phyloP scores from a whole-genome alignment of 2,113 vertebrate genomes.

The Callaeas wilsoni region DNA sequence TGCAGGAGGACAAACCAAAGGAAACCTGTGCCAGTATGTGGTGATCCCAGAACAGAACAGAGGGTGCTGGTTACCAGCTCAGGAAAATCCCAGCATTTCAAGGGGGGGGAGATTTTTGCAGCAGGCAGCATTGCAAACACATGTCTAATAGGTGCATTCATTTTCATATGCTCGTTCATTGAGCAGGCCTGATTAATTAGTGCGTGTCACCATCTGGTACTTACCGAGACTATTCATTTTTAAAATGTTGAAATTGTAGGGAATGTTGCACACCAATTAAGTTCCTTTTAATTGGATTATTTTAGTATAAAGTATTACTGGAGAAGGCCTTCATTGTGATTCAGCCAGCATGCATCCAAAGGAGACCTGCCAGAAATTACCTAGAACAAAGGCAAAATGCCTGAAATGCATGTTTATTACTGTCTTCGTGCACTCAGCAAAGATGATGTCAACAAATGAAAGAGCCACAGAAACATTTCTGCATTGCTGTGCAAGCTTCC shows the following conservation, averaged over 20 bases:
- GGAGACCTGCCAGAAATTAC: conserved; percentile 63
- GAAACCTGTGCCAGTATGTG: not conserved
- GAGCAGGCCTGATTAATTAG: conserved; percentile 78
- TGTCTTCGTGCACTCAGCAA: not conserved
- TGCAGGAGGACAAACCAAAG: not conserved
- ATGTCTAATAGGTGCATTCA: conserved; percentile 71
- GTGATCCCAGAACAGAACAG: conserved; percentile 4
- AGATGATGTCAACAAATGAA: not conserved
- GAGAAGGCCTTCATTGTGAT: conserved; percentile 73
- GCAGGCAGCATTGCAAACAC: conserved; percentile 44
- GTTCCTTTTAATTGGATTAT: conserved; percentile 76
- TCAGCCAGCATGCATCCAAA: conserved; percentile 48
- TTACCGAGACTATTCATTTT: conserved; percentile 77
- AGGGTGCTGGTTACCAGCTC: not conserved
- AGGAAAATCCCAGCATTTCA: not conserved
- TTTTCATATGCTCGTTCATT: conserved; percentile 72
- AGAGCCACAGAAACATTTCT: not conserved
- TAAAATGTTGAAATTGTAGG: conserved; percentile 78
- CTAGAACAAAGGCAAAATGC: conserved; percentile 63
- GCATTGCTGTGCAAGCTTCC: not conserved
- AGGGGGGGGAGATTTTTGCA: conserved; percentile 12
- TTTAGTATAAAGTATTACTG: conserved; percentile 71
- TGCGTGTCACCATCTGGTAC: conserved; percentile 75
- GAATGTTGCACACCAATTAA: conserved; percentile 78
- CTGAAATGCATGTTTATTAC: conserved; percentile 23